Percentiles rank a stretch among this genome's conserved stretches.
Conservation (phyloP, 1,140 invertebrate genomes). For the Octopus sinensis region DNA sequence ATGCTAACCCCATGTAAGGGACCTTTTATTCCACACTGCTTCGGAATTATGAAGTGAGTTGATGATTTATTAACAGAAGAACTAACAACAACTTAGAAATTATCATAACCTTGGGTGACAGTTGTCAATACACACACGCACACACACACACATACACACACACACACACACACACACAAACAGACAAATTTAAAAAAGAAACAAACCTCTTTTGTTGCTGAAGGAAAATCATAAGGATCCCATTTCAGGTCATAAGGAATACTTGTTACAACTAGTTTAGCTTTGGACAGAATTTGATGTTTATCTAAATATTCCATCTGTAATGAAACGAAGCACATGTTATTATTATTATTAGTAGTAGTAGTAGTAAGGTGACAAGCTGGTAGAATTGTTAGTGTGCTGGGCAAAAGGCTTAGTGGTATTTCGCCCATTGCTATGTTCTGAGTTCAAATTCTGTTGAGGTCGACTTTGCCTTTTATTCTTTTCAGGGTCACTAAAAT, state of each 20-base stretch:
- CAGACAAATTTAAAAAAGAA: neutral
- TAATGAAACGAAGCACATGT: neutral
- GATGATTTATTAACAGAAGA: neutral
- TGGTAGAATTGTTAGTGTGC: too few relatives aligned
- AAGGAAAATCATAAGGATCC: conserved; percentile 22
- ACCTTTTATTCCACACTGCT: conserved; percentile 24
- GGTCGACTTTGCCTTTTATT: too few relatives aligned
- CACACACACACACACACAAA: neutral
- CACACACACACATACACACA: too few relatives aligned
- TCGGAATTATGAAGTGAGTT: neutral
- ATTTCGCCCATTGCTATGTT: too few relatives aligned
- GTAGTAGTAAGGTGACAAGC: too few relatives aligned
- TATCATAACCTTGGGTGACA: neutral
- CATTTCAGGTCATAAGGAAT: conserved; percentile 34
- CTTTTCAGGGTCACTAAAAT: too few relatives aligned
- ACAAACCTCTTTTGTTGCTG: conserved; percentile 6
- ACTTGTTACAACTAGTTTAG: conserved; percentile 27
- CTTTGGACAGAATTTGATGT: conserved; percentile 32
- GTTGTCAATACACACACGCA: neutral
- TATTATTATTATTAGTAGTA: too few relatives aligned
- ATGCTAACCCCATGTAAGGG: neutral
- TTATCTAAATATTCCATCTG: conserved; percentile 33
- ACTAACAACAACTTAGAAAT: neutral
- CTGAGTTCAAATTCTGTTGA: too few relatives aligned
- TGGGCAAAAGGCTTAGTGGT: too few relatives aligned